Evolutionary conservation across 1,140 invertebrate species (phyloP).

Genomic region (Calliphora vicina): DNA sequence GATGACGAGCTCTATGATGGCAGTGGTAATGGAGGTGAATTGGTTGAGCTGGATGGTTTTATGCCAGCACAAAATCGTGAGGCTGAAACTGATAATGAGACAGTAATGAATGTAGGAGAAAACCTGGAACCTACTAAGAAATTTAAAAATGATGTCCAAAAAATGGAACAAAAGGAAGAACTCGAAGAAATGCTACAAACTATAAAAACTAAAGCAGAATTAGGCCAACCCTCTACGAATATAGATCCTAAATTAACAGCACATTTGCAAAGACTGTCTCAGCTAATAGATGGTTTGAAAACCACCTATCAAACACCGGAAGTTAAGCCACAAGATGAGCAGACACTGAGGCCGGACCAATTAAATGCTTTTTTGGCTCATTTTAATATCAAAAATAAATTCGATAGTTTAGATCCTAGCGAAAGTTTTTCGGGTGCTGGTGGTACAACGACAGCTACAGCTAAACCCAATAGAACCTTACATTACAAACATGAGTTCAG

Average conservation of each 20-base stretch:
- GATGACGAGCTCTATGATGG: constrained; percentile 45
- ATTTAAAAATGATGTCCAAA: neutral
- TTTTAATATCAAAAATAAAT: constrained; percentile 59
- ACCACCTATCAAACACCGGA: constrained; percentile 51
- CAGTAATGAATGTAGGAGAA: neutral
- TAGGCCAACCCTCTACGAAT: constrained; percentile 30
- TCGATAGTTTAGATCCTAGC: constrained; percentile 49
- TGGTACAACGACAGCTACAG: constrained; percentile 26
- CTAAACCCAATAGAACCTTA: neutral
- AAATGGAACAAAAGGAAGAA: constrained; percentile 25
- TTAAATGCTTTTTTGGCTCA: constrained; percentile 60
- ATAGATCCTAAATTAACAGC: constrained; percentile 57
- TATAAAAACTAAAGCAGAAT: constrained; percentile 25
- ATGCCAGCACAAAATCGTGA: constrained; percentile 48
- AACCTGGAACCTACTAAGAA: neutral
- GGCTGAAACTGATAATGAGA: neutral
- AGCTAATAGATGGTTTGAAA: constrained; percentile 60
- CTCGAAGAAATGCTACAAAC: neutral
- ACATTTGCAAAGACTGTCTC: constrained; percentile 58
- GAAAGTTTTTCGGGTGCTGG: constrained; percentile 36
- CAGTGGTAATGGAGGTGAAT: constrained; percentile 52
- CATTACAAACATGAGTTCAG: constrained; percentile 23
- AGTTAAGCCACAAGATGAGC: constrained; percentile 45
- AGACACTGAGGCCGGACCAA: constrained; percentile 53
- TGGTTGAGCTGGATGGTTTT: constrained; percentile 48